Evolutionary conservation across 2,888 invertebrate species (phyloP).

Genomic region (Oxytorus armatus): DNA sequence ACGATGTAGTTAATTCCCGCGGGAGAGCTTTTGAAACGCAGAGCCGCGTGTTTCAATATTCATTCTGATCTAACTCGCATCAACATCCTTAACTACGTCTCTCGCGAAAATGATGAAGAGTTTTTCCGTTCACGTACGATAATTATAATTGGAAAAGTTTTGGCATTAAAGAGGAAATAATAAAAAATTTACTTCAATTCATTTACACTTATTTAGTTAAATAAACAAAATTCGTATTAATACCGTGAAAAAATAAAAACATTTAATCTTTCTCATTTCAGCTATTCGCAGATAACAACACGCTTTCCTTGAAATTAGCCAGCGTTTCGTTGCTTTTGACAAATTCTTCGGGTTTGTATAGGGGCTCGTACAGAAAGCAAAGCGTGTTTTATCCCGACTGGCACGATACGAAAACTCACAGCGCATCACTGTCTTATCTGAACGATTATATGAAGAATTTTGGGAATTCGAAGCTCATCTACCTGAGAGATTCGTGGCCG

Average conservation of each 20-base stretch:
- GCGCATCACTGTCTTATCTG: constrained; percentile 51
- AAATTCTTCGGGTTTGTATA: constrained; percentile 53
- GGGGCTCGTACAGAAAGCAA: constrained; percentile 61
- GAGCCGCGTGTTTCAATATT: too few relatives aligned
- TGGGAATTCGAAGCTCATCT: constrained; percentile 45
- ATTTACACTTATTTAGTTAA: not conserved
- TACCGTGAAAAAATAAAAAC: not conserved
- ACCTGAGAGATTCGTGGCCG: constrained; percentile 73
- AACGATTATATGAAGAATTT: constrained; percentile 64
- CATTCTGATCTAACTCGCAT: too few relatives aligned
- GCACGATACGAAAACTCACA: constrained; percentile 53
- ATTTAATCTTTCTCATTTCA: constrained; percentile 42
- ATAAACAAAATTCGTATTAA: not conserved
- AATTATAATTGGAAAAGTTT: too few relatives aligned
- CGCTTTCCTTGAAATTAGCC: constrained; percentile 35
- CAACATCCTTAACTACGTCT: too few relatives aligned
- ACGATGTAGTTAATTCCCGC: too few relatives aligned
- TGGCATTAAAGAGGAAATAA: too few relatives aligned
- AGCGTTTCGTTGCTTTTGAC: constrained; percentile 49
- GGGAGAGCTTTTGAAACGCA: too few relatives aligned
- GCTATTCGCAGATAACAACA: constrained; percentile 31
- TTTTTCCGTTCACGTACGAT: too few relatives aligned
- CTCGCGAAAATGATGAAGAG: too few relatives aligned
- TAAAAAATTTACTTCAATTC: too few relatives aligned
- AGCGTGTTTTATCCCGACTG: constrained; percentile 73